Base-by-base conservation (phyloP, 2,113 vertebrate genomes). In the Suricata suricatta region DNA sequence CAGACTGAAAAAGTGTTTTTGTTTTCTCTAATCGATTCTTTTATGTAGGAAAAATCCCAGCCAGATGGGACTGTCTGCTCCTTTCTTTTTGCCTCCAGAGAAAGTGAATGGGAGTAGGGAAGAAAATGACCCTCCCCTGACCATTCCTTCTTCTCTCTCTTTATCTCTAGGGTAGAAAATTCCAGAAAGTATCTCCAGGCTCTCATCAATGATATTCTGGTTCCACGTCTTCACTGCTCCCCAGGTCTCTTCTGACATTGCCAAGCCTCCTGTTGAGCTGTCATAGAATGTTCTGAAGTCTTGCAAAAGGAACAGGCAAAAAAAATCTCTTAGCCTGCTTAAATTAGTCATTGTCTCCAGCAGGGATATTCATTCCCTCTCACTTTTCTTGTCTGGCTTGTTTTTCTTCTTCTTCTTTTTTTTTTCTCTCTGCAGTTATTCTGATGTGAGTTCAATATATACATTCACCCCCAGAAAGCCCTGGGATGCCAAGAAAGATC, bases 281-380 rank as follows among this genome's bases (percentile, higher is more conserved):
- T 96, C 96, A 92, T 7, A 31, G 47, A 95, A 86, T 31, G 68
- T 96, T 95, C 96, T 87, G 60, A 95, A 95, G 79, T 54, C 10
- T 1, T 57, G 31, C 64, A 66, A 88, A 88, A 80, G 31, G 10
- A 91, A 66, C 17, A 82, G 77, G 69, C 27, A 76, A 10, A 35
- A n/a, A 25, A 38, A 71, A 85, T 66, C 19, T 88, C 60, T 41
- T 91, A 16, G 7, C 0, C 57, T 71, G 23, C 44, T 92, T 86
- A 83, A 81, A 95, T 90, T 90, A 93, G 72, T 85, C 77, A 57
- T 68, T 81, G 41, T 84, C 81, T 87, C 82, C 76, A 93, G 83
- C 60, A 63, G 69, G 5, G 50, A 60, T 47, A 77, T 17, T 44
- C 52, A 35, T 47, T 66, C 35, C 19, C 52, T 88, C 72, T 79